phyloP scores from a whole-genome alignment of 2,797 vertebrate species.

The Micropoecilia bifurca region DNA sequence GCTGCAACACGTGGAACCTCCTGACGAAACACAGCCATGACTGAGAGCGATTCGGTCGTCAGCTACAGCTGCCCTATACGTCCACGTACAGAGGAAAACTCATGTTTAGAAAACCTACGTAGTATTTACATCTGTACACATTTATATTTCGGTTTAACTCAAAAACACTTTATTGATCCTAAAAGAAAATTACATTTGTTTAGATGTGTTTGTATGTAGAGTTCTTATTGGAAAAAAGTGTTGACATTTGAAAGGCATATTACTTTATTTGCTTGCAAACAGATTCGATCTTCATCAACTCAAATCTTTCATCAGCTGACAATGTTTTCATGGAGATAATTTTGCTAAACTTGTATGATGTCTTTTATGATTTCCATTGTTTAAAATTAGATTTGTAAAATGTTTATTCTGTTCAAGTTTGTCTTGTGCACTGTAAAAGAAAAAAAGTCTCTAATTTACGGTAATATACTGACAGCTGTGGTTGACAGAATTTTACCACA shows the following conservation, averaged over 20 bases:
- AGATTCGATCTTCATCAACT: not conserved
- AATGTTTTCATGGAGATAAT: not conserved
- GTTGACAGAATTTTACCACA: no score
- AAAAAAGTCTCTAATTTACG: no score
- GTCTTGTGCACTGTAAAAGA: not conserved
- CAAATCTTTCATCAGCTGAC: not conserved
- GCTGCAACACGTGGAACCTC: not conserved
- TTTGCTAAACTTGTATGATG: not conserved
- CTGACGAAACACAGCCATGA: not conserved
- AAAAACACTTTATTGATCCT: no score
- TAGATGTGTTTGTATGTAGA: not conserved
- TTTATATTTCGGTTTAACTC: no score
- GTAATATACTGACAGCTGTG: no score
- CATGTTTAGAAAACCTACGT: not conserved
- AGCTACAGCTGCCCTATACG: not conserved
- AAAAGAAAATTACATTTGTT: not conserved
- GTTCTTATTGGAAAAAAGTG: not conserved
- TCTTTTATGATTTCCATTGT: not conserved
- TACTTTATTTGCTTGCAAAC: not conserved
- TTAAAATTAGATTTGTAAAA: not conserved
- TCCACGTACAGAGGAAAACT: not conserved
- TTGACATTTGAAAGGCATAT: not conserved
- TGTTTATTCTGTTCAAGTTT: not conserved
- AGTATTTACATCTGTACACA: not conserved
- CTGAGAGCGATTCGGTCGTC: not conserved